These are phyloP conservation scores for Sula dactylatra DNA, from an alignment of 2,113 vertebrate species.

Conservation along the genomic window DNA sequence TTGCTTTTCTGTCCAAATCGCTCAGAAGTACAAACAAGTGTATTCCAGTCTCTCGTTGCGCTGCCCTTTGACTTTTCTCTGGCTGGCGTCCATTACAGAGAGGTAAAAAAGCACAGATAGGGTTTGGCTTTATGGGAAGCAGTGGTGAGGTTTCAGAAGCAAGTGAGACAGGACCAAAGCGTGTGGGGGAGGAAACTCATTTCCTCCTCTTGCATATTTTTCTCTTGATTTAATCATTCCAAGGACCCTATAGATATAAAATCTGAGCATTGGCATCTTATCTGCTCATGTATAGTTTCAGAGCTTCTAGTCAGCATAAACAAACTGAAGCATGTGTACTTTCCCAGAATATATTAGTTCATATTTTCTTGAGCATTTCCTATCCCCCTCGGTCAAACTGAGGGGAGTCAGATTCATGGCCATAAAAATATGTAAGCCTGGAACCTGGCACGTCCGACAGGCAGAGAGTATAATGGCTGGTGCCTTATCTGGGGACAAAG, in stretches of 20 bases:
- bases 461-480: neutral
- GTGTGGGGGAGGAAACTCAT: neutral
- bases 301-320: neutral
- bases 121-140: neutral
- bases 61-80: neutral
- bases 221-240: neutral
- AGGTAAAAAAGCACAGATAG: neutral
- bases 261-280: fast-evolving
- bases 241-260: neutral
- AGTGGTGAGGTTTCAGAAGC: neutral
- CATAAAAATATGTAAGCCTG: neutral
- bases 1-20: neutral
- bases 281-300: neutral
- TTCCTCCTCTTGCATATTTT: neutral
- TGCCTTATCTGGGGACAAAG: neutral
- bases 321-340: neutral
- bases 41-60: neutral
- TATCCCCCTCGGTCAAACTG: neutral
- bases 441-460: neutral
- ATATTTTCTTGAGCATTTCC: neutral
- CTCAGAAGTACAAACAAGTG: fast-evolving
- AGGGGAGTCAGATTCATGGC: neutral
- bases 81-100: neutral
- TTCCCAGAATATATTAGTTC: neutral
- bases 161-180: neutral